phyloP scores from a whole-genome alignment of 1,140 invertebrate genomes.

The Drosophila punjabiensis region DNA sequence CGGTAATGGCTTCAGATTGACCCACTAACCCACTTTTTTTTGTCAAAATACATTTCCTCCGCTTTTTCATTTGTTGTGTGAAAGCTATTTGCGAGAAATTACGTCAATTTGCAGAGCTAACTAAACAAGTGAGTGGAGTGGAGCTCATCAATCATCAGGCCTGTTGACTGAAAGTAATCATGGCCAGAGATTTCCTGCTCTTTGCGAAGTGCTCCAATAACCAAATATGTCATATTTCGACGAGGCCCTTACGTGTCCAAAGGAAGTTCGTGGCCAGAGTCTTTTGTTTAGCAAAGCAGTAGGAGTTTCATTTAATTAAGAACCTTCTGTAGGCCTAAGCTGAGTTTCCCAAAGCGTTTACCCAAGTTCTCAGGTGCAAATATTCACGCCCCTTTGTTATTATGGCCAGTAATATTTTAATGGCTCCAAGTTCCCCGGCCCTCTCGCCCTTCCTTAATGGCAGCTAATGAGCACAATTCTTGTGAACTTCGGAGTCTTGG shows the following conservation, averaged over 20 bases:
- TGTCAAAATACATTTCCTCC: conserved; percentile 48
- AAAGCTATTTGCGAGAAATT: conserved; percentile 61
- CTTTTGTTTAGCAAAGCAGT: conserved; percentile 47
- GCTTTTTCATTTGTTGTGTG: conserved; percentile 39
- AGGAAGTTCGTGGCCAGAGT: conserved; percentile 60
- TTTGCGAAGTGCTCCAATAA: conserved; percentile 61
- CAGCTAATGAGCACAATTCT: conserved; percentile 41
- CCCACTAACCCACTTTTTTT: conserved; percentile 45
- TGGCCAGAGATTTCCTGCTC: conserved; percentile 61
- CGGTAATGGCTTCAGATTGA: conserved; percentile 58
- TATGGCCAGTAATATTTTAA: conserved; percentile 29
- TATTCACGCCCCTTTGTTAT: conserved; percentile 49
- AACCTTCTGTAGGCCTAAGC: neutral
- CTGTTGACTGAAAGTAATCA: conserved; percentile 60
- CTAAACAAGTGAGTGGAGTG: conserved; percentile 33
- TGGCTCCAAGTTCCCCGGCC: conserved; percentile 10
- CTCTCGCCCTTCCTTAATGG: conserved; percentile 3
- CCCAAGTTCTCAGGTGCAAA: conserved; percentile 36
- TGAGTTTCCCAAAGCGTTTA: conserved; percentile 17
- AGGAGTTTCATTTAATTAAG: conserved; percentile 55
- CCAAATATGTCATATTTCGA: conserved; percentile 59
- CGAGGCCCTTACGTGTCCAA: conserved; percentile 13
- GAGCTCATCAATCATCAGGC: conserved; percentile 68
- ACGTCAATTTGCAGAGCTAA: conserved; percentile 61
- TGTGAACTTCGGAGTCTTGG: conserved; percentile 38